These are phyloP conservation scores for Synanceia verrucosa DNA, from an alignment of 2,797 vertebrate genomes.

Conservation along the genomic window DNA sequence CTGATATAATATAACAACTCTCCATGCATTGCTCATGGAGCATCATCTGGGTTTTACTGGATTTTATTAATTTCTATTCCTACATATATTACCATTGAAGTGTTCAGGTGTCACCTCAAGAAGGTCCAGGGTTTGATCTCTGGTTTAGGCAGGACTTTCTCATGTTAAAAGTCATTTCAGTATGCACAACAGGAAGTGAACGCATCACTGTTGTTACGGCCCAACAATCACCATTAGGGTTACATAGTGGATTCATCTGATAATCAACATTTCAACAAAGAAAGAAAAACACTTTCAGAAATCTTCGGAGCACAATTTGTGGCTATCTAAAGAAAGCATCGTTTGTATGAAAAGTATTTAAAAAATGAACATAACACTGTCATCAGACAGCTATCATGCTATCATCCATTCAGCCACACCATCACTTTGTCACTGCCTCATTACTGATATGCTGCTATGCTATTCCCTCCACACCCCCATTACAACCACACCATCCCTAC, in stretches of 20 bases:
- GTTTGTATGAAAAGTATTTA: not conserved
- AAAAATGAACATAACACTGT: not conserved
- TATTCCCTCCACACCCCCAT: not conserved
- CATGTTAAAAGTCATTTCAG: not conserved
- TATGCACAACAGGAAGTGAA: not conserved
- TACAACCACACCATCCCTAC: not conserved
- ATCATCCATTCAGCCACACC: not conserved
- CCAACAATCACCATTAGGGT: not conserved
- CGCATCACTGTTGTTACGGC: no score
- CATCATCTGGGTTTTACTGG: not conserved
- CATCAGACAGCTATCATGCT: not conserved
- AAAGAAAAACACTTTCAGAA: not conserved
- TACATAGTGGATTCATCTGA: not conserved
- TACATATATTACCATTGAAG: not conserved
- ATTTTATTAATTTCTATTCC: conserved; percentile 3
- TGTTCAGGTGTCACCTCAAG: no score
- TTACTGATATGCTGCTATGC: not conserved
- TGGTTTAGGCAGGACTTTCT: not conserved
- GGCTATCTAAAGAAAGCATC: not conserved
- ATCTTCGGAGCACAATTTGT: not conserved
- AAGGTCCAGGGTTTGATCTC: not conserved
- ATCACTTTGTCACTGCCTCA: not conserved
- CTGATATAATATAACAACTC: conserved; percentile 25
- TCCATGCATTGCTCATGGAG: conserved; percentile 7
- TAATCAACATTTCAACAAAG: not conserved